Evolutionary conservation across 2,113 vertebrate genomes (phyloP), one percentile per base, ranked within the genome.

Genomic region (Pteruthius melanotis): DNA sequence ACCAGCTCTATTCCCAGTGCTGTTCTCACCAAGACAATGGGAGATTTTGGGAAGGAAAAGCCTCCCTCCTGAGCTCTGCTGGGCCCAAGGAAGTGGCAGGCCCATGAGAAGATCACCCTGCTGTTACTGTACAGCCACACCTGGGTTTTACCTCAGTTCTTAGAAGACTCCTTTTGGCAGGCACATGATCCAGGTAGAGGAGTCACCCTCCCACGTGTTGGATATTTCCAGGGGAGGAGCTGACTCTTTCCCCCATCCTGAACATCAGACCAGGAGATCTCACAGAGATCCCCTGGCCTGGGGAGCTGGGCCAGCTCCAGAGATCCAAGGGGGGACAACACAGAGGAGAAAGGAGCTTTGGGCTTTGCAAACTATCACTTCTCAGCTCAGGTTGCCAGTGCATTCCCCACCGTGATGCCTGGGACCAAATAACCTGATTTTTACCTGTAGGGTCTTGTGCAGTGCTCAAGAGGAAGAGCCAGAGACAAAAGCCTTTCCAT

Each of bases 271-370:
- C 44, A 37, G 28, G 35, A 88, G 19, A 37, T 84, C 69, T 81
- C 60, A 71, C n/a, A 40, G 78, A 89, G n/a, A n/a, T n/a, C n/a
- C n/a, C n/a, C n/a, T n/a, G n/a, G 40, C 11, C 12, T 8, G 5
- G 6, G n/a, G 42, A 57, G 37, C 31, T 71, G 72, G 37, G 17
- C n/a, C 66, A 76, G 50, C 9, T 64, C 50, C 52, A 57, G 66
- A 69, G 45, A 28, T 87, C 53, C 0, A 0, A 9, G 1, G 0
- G 19, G 11, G 6, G 4, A 27, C 13, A 66, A 9, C 0, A 0
- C 0, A 2, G 40, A 65, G 15, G 17, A 64, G 10, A 54, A 68
- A 66, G 30, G 30, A 72, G 6, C 49, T 75, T 39, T 68, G 40
- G 18, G 11, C 44, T 87, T 89, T 65, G 61, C 39, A 61, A 1